phyloP scores from a whole-genome alignment of 2,888 invertebrate species.

The Cyclophora albipunctata region DNA sequence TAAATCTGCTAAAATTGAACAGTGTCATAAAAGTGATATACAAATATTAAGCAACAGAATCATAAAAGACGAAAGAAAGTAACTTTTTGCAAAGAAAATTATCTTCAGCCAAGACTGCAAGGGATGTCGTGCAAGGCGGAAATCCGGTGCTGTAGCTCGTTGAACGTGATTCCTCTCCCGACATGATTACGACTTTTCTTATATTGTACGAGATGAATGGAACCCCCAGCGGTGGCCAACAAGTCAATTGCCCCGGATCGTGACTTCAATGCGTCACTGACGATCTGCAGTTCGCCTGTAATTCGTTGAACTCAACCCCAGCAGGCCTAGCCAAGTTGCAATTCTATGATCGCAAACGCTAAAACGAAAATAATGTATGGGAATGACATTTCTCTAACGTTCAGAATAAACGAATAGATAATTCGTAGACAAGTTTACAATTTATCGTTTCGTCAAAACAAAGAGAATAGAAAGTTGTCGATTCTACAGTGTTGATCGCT shows the following conservation, averaged over 20 bases:
- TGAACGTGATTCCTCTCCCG: constrained; percentile 64
- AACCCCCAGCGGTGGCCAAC: constrained; percentile 38
- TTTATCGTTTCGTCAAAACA: too few species aligned
- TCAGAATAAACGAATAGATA: too few species aligned
- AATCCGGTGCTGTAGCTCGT: constrained; percentile 65
- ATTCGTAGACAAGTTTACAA: too few species aligned
- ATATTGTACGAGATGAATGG: constrained; percentile 63
- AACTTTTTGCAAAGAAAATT: constrained; percentile 48
- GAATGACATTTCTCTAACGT: too few species aligned
- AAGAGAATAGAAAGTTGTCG: too few species aligned
- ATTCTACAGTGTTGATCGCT: too few species aligned
- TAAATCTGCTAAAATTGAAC: too few species aligned
- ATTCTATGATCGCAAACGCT: too few species aligned
- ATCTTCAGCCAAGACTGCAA: constrained; percentile 41
- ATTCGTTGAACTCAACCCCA: not conserved
- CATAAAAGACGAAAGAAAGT: constrained; percentile 20
- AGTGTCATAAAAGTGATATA: too few species aligned
- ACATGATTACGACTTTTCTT: constrained; percentile 67
- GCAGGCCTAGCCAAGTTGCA: too few species aligned
- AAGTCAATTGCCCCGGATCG: constrained; percentile 55
- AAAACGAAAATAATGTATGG: too few species aligned
- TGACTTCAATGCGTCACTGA: constrained; percentile 32
- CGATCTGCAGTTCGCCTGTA: constrained; percentile 5
- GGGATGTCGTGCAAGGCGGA: constrained; percentile 51
- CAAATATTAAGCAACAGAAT: too few species aligned